Evolutionary conservation across 1,140 invertebrate species (phyloP).

Genomic region (Drosophila hydei): DNA sequence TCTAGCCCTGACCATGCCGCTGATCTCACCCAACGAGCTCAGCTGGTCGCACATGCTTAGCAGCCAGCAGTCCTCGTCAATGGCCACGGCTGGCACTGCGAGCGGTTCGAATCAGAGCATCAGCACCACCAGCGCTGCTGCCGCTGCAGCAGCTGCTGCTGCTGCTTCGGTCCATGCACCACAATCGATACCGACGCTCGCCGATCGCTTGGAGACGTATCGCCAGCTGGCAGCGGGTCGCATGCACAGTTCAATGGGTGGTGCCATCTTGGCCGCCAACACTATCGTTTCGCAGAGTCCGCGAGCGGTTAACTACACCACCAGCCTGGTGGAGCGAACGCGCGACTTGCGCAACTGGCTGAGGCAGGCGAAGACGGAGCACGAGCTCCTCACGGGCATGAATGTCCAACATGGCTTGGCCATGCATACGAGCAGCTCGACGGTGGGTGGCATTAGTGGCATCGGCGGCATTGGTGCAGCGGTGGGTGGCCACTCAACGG

Average conservation of each 20-base stretch:
- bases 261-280: conserved; percentile 75
- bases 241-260: conserved; percentile 73
- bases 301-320: conserved; percentile 83
- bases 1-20: conserved; percentile 82
- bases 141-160: conserved; percentile 1
- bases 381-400: conserved; percentile 66
- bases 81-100: conserved; percentile 13
- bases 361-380: conserved; percentile 78
- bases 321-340: conserved; percentile 87
- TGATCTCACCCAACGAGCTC: conserved; percentile 86
- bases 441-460: background rate
- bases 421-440: conserved; percentile 10
- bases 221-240: conserved; percentile 83
- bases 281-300: conserved; percentile 85
- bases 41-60: conserved; percentile 85
- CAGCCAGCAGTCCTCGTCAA: conserved; percentile 46
- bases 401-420: conserved; percentile 40
- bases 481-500: background rate
- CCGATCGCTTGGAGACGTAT: conserved; percentile 85
- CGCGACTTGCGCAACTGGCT: conserved; percentile 88
- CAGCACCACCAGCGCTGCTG: conserved; percentile 2
- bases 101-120: conserved; percentile 12
- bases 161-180: conserved; percentile 68
- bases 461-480: conserved; percentile 13
- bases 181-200: conserved; percentile 85